Base-by-base conservation (phyloP, 1,140 invertebrate species). In the Zaprionus davidi region DNA sequence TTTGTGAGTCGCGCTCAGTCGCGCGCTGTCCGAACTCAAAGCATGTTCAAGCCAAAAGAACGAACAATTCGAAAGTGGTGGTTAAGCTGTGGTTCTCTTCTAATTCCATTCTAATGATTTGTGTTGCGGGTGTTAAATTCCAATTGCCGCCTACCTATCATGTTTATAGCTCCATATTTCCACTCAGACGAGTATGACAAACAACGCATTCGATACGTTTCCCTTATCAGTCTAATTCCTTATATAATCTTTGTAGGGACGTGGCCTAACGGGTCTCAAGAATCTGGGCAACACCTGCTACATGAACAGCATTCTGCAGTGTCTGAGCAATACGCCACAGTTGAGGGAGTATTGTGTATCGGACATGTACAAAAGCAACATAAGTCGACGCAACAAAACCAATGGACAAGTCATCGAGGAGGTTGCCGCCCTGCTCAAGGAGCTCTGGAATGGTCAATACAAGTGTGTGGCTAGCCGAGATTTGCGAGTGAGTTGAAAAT, bases 251-350 rank as follows among this genome's bases (percentile, higher is more conserved):
- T 93, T 94, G 81, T 84, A 96, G 97, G 93, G 94, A 93, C 93
- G 96, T 88, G 95, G 97, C 6, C 93, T 97, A 13, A 96, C 97
- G 24, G 98, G 98, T 6, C 93, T 99, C 5, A 96, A 96, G 82
- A 98, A 99, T 93, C 93, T 98, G 11, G 97, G 97, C 5, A 99
- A 99, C 92, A 99, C 98, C 5, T 99, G 98, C 93, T 99, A 99
- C 86, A 98, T 99, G 97, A 99, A 99, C 94, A 98, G 98, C 24
- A 99, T 98, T 28, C 95, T 99, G 44, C 98, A 99, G 92, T 99
- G 98, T 84, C 93, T 99, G 22, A 96, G 95, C 81, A 96, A 97
- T 88, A 97, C 97, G 0, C 93, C 94, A 1, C 94, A 94, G n/a
- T 92, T 98, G 20, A 94, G 95, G 7, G 94, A 95, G 17, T 98